Evolutionary conservation across 2,888 invertebrate genomes (phyloP), one percentile per base, ranked within the genome.

Genomic region (Conchocele bisecta): DNA sequence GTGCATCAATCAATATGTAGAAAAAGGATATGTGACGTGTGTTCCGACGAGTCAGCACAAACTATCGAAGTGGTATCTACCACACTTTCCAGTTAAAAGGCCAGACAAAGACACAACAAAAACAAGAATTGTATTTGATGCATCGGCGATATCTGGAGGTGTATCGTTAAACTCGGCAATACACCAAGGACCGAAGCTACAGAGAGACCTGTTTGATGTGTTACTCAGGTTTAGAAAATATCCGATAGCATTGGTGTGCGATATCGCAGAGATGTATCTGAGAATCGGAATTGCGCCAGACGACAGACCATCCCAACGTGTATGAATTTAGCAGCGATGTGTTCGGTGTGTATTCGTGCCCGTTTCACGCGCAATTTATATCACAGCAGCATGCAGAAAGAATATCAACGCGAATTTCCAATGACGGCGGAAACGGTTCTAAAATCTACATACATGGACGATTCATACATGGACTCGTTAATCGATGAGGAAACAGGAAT

Each of bases 61-160:
- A 35, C 6, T 26, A 6, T 13, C 44, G 28, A 20, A 26, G 4
- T 67, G 67, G 67, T 60, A 42, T 33, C 15, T 67, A 9, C 67
- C 60, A 11, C 67, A 67, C 39, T 60, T 67, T 22, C 60, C 67
- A 28, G 63, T 63, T 2, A 20, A 33, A 3, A 22, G 53, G n/a
- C 24, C 17, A 2, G 42, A 63, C 29, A 63, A 53, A 48, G 42
- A 22, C 6, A 41, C 53, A 3, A 63, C 53, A 1, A 63, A 60
- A 33, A 33, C 22, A 13, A 28, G 46, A 31, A 46, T 58, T 20
- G 44, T 44, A 4, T 44, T 44, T 20, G 44, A 44, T 20, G 44
- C 44, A n/a, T 41, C 42, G 20, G 57, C 37, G 9, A 37, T 13
- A 17, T 20, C 9, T 20, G 35, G 24, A n/a, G 50, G 31, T 28